phyloP scores from a whole-genome alignment of 2,888 invertebrate species.

The Pelosia muscerda region DNA sequence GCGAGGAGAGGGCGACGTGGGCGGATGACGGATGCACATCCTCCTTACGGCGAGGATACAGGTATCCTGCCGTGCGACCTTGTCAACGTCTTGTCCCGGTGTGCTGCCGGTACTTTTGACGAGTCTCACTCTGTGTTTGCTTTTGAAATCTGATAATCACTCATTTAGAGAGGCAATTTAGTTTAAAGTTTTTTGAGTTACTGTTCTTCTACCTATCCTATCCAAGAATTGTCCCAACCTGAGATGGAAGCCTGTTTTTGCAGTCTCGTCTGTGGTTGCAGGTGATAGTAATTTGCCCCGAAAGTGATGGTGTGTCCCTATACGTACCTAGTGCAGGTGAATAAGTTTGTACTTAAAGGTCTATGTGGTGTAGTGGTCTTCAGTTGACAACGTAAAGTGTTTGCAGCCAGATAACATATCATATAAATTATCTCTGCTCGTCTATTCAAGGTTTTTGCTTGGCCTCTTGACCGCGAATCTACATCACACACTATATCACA shows the following conservation, averaged over 20 bases:
- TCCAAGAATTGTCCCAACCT: no score
- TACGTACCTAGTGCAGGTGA: background rate
- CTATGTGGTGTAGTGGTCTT: background rate
- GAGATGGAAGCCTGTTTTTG: no score
- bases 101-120: conserved; percentile 6
- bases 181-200: background rate
- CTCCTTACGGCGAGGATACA: conserved; percentile 77
- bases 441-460: background rate
- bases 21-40: conserved; percentile 78
- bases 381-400: conserved; percentile 9
- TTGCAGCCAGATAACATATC: background rate
- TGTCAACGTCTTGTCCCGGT: conserved; percentile 22
- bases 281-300: background rate
- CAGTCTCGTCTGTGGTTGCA: background rate
- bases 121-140: background rate
- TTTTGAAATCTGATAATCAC: background rate
- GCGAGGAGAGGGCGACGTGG: conserved; percentile 36
- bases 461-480: conserved; percentile 6
- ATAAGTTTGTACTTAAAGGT: background rate
- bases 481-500: conserved; percentile 22
- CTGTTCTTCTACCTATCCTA: background rate
- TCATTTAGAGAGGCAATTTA: background rate
- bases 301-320: background rate
- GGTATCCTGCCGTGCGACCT: conserved; percentile 66
- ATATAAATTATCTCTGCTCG: background rate